Base-by-base conservation (phyloP, 2,888 invertebrate genomes). In the Venustoraphidia nigricollis region DNA sequence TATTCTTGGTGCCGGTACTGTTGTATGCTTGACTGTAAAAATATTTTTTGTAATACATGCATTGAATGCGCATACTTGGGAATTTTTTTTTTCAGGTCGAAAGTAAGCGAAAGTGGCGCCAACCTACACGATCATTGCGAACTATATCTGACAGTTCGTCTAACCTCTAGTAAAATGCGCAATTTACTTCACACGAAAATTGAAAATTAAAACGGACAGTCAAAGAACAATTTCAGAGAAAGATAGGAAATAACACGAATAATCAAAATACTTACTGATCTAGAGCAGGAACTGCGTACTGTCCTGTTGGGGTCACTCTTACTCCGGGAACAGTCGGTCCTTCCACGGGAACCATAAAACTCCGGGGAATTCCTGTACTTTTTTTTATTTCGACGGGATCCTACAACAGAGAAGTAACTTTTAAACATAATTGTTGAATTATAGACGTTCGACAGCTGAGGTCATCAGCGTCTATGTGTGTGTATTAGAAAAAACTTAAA, bases 291-390 rank as follows among this genome's bases (percentile, higher is more conserved):
- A 92, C 90, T 55, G 89, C 92, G 69, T 83, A 91, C 36, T 83
- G 82, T 57, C 92, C 92, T 56, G 81, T 81, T 43, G 86, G 83
- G 36, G 90, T 91, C 76, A 91, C 83, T 79, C 91, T 84, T 48
- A 91, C 93, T 52, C 95, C 95, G 51, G 86, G 91, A 56, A 86
- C 84, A 64, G 81, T 77, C 17, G 89, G 89, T 41, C 89, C 88
- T 59, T 81, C 88, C n/a, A 93, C 94, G 43, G 87, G 83, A 50
- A 90, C 87, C 83, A 94, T 87, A 72, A 95, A 95, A 70, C 93
- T 94, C 56, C 88, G 76, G 8, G 98, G 98, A 59, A 98, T 98
- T 39, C 98, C 98, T 36, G 97, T 96, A 61, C 92, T 94, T 59
- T 95, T 81, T 61, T 92, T 92, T 51, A 93, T 81, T 63, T 91